A percentile compares a stretch with the other conserved stretches of the same genome.
phyloP scores from a whole-genome alignment of 2,113 vertebrate species.

The Perccottus glenii region DNA sequence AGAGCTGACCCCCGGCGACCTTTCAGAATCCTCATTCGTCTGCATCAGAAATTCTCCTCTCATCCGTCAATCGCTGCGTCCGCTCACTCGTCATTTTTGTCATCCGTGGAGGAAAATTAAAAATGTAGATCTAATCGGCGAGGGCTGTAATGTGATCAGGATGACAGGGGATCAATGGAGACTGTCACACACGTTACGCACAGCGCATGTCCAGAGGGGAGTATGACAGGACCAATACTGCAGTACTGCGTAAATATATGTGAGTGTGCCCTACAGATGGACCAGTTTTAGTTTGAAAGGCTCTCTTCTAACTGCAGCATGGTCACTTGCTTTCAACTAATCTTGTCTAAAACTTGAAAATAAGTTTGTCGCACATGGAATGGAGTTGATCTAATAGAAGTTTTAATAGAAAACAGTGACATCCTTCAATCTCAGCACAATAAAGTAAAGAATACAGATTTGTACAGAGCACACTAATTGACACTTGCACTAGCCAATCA shows the following conservation, averaged over 20 bases:
- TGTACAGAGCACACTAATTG: too few relatives aligned
- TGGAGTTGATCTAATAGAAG: too few relatives aligned
- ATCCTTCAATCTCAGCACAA: too few relatives aligned
- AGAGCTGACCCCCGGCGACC: slow-evolving; percentile 14
- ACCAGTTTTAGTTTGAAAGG: too few relatives aligned
- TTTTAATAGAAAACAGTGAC: too few relatives aligned
- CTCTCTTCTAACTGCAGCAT: too few relatives aligned
- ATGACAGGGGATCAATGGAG: slow-evolving; percentile 72
- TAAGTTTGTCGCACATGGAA: too few relatives aligned
- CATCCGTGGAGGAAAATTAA: slow-evolving; percentile 66
- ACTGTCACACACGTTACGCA: slow-evolving; percentile 34
- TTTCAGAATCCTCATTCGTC: slow-evolving; percentile 24
- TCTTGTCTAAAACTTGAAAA: too few relatives aligned
- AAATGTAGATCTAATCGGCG: slow-evolving; percentile 72
- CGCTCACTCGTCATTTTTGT: slow-evolving; percentile 42
- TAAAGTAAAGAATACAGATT: too few relatives aligned
- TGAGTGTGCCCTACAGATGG: not conserved
- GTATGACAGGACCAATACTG: slow-evolving; percentile 10
- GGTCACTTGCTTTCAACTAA: too few relatives aligned
- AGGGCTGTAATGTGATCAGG: slow-evolving; percentile 70
- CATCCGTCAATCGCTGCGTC: slow-evolving; percentile 42
- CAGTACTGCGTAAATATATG: not conserved
- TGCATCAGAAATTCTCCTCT: slow-evolving; percentile 47
- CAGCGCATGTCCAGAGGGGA: slow-evolving; percentile 32
- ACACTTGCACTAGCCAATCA: too few relatives aligned